Conservation (phyloP, 2,888 invertebrate species). For the Hypselothyrea guttata region DNA sequence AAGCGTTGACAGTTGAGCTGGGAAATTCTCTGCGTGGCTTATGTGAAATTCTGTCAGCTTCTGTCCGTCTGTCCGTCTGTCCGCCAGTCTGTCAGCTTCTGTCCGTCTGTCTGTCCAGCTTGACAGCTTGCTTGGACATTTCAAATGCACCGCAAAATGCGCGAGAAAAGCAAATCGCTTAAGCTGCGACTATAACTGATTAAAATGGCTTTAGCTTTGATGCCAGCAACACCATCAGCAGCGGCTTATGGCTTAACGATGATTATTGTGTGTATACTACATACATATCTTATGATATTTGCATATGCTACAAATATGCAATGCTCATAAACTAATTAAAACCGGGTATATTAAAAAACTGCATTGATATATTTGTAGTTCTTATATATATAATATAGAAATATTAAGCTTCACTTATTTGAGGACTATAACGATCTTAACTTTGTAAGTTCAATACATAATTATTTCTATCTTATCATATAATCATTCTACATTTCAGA, state of each 20-base stretch:
- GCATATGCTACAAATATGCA: too few relatives aligned
- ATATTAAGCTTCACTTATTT: too few relatives aligned
- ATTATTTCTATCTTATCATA: too few relatives aligned
- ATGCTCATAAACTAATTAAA: too few relatives aligned
- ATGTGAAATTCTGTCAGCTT: constrained; percentile 2
- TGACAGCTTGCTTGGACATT: constrained; percentile 61
- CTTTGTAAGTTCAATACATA: too few relatives aligned
- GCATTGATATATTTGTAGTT: too few relatives aligned
- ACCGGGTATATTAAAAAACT: too few relatives aligned
- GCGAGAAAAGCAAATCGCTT: constrained; percentile 58
- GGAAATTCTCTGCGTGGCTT: constrained; percentile 25
- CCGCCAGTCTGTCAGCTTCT: too few relatives aligned
- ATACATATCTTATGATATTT: too few relatives aligned
- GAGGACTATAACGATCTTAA: too few relatives aligned
- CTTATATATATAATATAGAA: too few relatives aligned
- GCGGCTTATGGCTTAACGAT: constrained; percentile 26
- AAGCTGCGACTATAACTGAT: constrained; percentile 59
- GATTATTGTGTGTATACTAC: not conserved
- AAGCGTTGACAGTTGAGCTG: constrained; percentile 36
- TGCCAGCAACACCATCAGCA: constrained; percentile 23
- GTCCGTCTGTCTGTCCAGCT: constrained; percentile 17
- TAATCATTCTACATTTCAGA: too few relatives aligned
- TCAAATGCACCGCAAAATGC: constrained; percentile 68
- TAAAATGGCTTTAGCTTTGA: constrained; percentile 66
- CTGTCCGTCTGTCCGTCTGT: constrained; percentile 1